Percentiles rank a stretch among this genome's conserved stretches.
These are phyloP conservation scores for Lacerta agilis DNA, from an alignment of 2,797 vertebrate genomes.

Conservation along the genomic window DNA sequence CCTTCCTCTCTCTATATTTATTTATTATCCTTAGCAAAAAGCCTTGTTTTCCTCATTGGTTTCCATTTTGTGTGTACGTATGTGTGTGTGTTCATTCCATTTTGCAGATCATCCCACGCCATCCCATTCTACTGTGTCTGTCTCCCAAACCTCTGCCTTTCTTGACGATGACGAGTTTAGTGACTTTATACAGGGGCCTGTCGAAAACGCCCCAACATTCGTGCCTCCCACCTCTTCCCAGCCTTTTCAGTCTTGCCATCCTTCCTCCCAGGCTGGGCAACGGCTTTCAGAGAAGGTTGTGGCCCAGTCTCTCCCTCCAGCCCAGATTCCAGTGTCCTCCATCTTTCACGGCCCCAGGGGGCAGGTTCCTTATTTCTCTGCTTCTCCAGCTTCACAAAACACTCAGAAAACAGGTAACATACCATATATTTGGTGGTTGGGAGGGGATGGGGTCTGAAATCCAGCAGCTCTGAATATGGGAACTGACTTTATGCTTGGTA, in stretches of 20 bases:
- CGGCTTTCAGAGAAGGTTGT: slow-evolving; percentile 82
- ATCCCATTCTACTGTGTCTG: slow-evolving; percentile 90
- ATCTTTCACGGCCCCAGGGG: slow-evolving; percentile 70
- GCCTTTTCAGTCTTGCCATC: slow-evolving; percentile 81
- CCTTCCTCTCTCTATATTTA: not conserved
- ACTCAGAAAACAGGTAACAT: slow-evolving; percentile 77
- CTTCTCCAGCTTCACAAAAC: slow-evolving; percentile 75
- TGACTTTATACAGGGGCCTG: slow-evolving; percentile 96
- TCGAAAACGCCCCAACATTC: slow-evolving; percentile 75
- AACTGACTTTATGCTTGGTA: not conserved
- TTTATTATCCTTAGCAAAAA: not conserved
- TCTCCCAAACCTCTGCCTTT: slow-evolving; percentile 84
- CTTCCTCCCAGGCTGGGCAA: slow-evolving; percentile 74
- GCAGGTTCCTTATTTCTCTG: slow-evolving; percentile 74
- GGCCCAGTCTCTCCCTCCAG: slow-evolving; percentile 85
- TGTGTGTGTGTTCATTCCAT: slow-evolving; percentile 83
- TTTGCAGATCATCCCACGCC: slow-evolving; percentile 94
- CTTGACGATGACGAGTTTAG: slow-evolving; percentile 94
- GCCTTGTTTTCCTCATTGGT: slow-evolving; percentile 61
- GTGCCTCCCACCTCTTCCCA: slow-evolving; percentile 79
- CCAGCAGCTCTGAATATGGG: not conserved
- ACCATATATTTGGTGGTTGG: slow-evolving; percentile 29
- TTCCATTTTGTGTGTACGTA: slow-evolving; percentile 73
- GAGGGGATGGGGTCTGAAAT: not conserved
- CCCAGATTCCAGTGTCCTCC: slow-evolving; percentile 84